Evolutionary conservation across 2,113 vertebrate species (phyloP).

Genomic region (Malurus elegans): DNA sequence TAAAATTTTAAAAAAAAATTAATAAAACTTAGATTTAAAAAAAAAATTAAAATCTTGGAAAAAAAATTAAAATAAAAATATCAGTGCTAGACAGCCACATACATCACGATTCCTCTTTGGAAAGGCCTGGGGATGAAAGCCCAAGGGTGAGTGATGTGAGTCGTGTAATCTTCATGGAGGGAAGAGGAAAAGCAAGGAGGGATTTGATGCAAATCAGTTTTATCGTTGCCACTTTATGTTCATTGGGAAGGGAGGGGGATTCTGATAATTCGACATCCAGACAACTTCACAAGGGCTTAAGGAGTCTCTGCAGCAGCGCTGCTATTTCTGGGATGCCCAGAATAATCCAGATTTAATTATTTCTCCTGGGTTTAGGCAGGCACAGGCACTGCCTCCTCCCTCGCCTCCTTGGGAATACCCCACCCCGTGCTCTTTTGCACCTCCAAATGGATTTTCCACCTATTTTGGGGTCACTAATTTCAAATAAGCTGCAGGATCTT

Average conservation of each 20-base stretch:
- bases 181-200: background rate
- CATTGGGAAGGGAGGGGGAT: background rate
- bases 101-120: background rate
- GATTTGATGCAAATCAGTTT: background rate
- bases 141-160: background rate
- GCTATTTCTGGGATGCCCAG: background rate
- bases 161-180: background rate
- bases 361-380: background rate
- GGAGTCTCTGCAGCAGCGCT: background rate
- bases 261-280: background rate
- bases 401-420: background rate
- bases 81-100: background rate
- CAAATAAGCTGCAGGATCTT: background rate
- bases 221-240: background rate
- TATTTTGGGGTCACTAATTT: background rate
- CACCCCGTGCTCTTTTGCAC: rapidly evolving
- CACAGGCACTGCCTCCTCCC: background rate
- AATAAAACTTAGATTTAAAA: no score
- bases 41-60: no score
- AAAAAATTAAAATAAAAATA: background rate
- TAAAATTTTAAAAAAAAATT: no score
- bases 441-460: background rate
- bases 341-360: background rate
- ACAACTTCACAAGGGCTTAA: background rate
- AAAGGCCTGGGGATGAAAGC: background rate